A percentile compares a stretch with the other conserved stretches of the same genome.
These are phyloP conservation scores for Palythoa caribaeorum DNA, from an alignment of 92 coral and sea anemone species.

Conservation along the genomic window DNA sequence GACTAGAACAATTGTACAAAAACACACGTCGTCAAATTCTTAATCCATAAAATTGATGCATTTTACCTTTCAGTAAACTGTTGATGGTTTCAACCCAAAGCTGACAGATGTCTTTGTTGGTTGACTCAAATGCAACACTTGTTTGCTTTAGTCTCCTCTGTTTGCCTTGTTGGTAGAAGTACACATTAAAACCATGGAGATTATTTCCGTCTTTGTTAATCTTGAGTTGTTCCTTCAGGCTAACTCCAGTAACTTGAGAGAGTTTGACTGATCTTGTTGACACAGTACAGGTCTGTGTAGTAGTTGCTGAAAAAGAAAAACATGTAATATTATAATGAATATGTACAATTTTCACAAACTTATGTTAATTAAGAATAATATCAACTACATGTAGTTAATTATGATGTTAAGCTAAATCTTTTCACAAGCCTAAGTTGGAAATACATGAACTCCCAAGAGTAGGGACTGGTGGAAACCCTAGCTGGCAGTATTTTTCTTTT, in stretches of 20 bases:
- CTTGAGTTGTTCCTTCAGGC: constrained; percentile 66
- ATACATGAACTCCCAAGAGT: too few relatives aligned
- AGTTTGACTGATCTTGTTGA: constrained; percentile 67
- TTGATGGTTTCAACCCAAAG: constrained; percentile 74
- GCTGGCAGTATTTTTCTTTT: too few relatives aligned
- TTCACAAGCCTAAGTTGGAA: too few relatives aligned
- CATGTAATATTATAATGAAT: too few relatives aligned
- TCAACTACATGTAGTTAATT: too few relatives aligned
- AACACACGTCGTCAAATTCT: neutral
- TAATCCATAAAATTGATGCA: neutral
- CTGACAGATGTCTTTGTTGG: constrained; percentile 64
- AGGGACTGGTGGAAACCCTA: too few relatives aligned
- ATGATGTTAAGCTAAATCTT: too few relatives aligned
- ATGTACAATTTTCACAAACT: too few relatives aligned
- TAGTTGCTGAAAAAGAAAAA: constrained; percentile 45
- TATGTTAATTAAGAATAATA: too few relatives aligned
- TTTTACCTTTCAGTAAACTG: constrained; percentile 58
- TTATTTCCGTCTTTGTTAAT: constrained; percentile 33
- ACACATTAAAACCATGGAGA: constrained; percentile 73
- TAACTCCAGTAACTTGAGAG: constrained; percentile 73
- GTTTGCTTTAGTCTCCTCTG: constrained; percentile 68
- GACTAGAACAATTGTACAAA: neutral
- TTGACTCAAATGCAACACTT: constrained; percentile 74
- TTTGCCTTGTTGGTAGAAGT: constrained; percentile 62
- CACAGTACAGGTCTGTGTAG: constrained; percentile 50